Percentiles rank a stretch among this genome's conserved stretches.
Conservation (phyloP, 2,797 vertebrate genomes). For the Luscinia megarhynchos region DNA sequence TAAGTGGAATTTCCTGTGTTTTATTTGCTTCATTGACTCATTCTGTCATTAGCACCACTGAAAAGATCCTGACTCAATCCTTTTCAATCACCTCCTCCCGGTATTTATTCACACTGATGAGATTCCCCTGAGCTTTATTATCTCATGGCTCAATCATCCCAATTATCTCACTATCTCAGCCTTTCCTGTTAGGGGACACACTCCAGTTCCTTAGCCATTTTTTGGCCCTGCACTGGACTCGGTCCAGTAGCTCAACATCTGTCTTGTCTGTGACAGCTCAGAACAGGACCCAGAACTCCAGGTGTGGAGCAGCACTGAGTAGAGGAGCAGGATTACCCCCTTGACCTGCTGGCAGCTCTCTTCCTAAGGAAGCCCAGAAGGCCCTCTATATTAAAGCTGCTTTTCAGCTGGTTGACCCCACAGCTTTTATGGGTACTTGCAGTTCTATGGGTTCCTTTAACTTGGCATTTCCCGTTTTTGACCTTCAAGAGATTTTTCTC, state of each 20-base stretch:
- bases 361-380: neutral
- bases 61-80: neutral
- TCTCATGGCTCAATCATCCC: neutral
- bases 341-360: neutral
- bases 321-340: neutral
- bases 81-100: neutral
- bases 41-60: neutral
- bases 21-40: neutral
- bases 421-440: neutral
- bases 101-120: neutral
- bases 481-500: neutral
- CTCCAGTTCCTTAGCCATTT: neutral
- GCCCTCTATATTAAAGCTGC: neutral
- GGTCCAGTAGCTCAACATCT: neutral
- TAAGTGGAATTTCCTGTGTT: neutral
- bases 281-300: neutral
- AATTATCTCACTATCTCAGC: neutral
- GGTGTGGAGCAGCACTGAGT: neutral
- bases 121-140: neutral
- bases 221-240: neutral
- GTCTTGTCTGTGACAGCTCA: neutral
- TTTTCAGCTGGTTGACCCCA: neutral
- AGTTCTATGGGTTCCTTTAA: neutral
- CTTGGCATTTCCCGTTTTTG: neutral
- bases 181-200: neutral